phyloP scores from a whole-genome alignment of 2,888 invertebrate genomes.

The Bombylius discolor region DNA sequence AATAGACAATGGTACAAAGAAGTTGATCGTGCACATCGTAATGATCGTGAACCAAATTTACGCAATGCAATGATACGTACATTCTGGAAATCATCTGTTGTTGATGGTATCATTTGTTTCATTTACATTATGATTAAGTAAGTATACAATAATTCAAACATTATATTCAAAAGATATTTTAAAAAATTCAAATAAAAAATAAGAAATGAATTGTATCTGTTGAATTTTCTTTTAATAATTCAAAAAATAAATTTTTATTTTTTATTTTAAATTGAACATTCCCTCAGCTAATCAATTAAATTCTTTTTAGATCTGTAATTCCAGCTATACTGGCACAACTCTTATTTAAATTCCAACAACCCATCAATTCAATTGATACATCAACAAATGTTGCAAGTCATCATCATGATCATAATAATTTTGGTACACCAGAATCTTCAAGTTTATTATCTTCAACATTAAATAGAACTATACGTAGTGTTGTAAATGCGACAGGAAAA shows the following conservation, averaged over 20 bases:
- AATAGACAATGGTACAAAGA: slow-evolving; percentile 55
- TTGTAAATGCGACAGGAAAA: neutral
- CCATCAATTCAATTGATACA: slow-evolving; percentile 5
- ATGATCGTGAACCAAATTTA: slow-evolving; percentile 47
- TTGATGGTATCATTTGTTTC: slow-evolving; percentile 50
- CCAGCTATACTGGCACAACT: slow-evolving; percentile 34
- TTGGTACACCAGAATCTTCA: neutral
- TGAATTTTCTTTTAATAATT: neutral
- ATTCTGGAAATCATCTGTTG: slow-evolving; percentile 54
- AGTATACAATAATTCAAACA: slow-evolving; percentile 10
- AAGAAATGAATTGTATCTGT: neutral
- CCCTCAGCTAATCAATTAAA: neutral
- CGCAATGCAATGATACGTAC: slow-evolving; percentile 51
- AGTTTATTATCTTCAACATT: neutral
- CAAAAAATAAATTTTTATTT: neutral
- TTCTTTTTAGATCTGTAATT: slow-evolving; percentile 26
- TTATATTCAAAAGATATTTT: neutral
- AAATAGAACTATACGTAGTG: slow-evolving; percentile 2
- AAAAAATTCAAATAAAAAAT: too few species aligned
- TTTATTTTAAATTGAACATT: neutral
- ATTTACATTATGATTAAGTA: slow-evolving; percentile 32
- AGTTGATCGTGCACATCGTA: slow-evolving; percentile 42
- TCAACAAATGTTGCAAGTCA: neutral
- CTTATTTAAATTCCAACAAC: slow-evolving; percentile 29
- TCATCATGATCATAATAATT: neutral